Percentiles rank a stretch among this genome's conserved stretches.
Conservation (phyloP, 2,797 vertebrate species). For the Rhinella marina region DNA sequence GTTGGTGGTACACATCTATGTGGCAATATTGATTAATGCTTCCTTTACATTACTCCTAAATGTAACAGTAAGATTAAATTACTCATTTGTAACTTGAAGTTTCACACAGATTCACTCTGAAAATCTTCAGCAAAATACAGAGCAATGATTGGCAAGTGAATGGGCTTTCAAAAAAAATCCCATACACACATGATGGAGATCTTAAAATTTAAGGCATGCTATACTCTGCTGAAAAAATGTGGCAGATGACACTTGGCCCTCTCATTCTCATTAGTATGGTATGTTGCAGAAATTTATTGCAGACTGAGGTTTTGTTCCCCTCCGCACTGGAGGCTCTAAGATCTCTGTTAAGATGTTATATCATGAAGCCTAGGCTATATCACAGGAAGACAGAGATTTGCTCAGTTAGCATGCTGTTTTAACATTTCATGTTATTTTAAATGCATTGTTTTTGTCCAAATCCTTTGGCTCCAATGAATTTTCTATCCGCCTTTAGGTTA, state of each 20-base stretch:
- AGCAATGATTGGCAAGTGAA: too few species aligned
- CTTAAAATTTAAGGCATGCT: neutral
- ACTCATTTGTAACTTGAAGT: too few species aligned
- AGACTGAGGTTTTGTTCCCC: neutral
- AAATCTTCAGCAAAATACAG: too few species aligned
- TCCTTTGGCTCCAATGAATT: neutral
- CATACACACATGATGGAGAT: too few species aligned
- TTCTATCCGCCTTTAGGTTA: neutral
- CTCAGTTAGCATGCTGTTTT: neutral
- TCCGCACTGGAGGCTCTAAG: too few species aligned
- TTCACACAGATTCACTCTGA: too few species aligned
- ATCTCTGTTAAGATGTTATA: too few species aligned
- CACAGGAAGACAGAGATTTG: too few species aligned
- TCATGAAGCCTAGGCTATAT: too few species aligned
- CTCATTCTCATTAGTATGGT: neutral
- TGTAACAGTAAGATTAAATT: too few species aligned
- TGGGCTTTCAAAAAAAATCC: too few species aligned
- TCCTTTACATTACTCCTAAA: neutral
- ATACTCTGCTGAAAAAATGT: neutral
- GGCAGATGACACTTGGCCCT: neutral
- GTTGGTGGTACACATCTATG: constrained; percentile 7
- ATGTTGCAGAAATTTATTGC: neutral
- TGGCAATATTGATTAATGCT: neutral
- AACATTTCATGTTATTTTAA: neutral
- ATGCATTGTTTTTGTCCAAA: neutral